Percentiles rank a stretch among this genome's conserved stretches.
These are phyloP conservation scores for Microctenopoma steveboyesi DNA, from an alignment of 2,797 vertebrate genomes.

Conservation along the genomic window DNA sequence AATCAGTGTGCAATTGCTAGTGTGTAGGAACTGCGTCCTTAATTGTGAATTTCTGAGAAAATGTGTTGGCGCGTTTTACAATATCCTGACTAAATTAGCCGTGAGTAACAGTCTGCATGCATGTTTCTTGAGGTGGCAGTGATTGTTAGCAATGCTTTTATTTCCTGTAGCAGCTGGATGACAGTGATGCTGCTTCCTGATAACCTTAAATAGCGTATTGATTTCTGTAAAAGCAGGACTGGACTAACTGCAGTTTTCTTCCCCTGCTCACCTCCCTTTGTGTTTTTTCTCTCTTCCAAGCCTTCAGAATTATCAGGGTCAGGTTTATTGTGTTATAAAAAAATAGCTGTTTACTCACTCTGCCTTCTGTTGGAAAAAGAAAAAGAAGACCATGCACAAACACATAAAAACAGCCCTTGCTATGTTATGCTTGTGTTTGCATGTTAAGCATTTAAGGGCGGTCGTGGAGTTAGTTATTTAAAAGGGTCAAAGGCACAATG, in stretches of 20 bases:
- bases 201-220: slow-evolving; percentile 81
- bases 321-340: slow-evolving; percentile 62
- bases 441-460: slow-evolving; percentile 38
- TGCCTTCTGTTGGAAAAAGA: slow-evolving; percentile 50
- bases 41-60: slow-evolving; percentile 2
- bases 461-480: slow-evolving; percentile 58
- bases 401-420: slow-evolving; percentile 43
- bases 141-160: slow-evolving; percentile 31
- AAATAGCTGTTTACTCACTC: slow-evolving; percentile 61
- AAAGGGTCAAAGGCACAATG: slow-evolving; percentile 71
- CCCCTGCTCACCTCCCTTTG: slow-evolving; percentile 38
- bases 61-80: slow-evolving; percentile 3
- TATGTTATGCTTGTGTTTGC: slow-evolving; percentile 27
- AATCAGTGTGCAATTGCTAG: background rate
- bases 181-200: slow-evolving; percentile 58
- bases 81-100: slow-evolving; percentile 26
- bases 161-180: slow-evolving; percentile 36
- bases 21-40: background rate
- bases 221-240: slow-evolving; percentile 68
- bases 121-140: slow-evolving; percentile 18
- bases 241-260: slow-evolving; percentile 39
- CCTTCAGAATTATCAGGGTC: slow-evolving; percentile 58
- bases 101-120: slow-evolving; percentile 11
- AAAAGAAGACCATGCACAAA: slow-evolving; percentile 52
- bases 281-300: slow-evolving; percentile 39